phyloP scores from a whole-genome alignment of 2,797 vertebrate genomes.

The Distichodus sexfasciatus region DNA sequence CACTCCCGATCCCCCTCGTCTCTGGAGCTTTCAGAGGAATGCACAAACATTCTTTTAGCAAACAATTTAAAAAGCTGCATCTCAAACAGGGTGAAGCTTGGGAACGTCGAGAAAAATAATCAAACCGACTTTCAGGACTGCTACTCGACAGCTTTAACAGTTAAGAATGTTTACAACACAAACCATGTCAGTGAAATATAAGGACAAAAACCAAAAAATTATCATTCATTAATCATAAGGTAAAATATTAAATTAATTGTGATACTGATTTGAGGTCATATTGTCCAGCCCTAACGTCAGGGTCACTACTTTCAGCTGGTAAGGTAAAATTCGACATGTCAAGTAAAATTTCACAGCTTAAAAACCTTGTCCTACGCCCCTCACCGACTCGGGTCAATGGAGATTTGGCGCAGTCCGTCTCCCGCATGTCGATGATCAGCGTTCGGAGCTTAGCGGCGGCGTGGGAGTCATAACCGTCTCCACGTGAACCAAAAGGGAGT shows the following conservation, averaged over 20 bases:
- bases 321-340: no score
- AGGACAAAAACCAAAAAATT: no score
- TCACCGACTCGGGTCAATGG: neutral
- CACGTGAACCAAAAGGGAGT: neutral
- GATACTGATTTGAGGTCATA: no score
- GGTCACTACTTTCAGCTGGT: no score
- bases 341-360: neutral
- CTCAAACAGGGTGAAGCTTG: neutral
- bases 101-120: no score
- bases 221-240: no score
- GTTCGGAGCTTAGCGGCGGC: neutral
- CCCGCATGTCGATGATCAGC: neutral
- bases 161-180: no score
- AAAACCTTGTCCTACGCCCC: neutral
- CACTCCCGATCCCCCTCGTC: slow-evolving; percentile 55
- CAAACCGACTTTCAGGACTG: no score
- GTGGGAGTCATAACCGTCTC: neutral
- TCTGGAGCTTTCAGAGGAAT: slow-evolving; percentile 67
- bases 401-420: neutral
- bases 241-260: no score
- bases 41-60: slow-evolving; percentile 66
- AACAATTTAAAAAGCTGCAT: slow-evolving; percentile 26
- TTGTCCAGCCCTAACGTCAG: no score
- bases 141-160: no score
- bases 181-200: no score